A percentile compares a stretch with the other conserved stretches of the same genome.
These are phyloP conservation scores for Philopotamus ludificatus DNA, from an alignment of 1,140 invertebrate genomes.

Conservation along the genomic window DNA sequence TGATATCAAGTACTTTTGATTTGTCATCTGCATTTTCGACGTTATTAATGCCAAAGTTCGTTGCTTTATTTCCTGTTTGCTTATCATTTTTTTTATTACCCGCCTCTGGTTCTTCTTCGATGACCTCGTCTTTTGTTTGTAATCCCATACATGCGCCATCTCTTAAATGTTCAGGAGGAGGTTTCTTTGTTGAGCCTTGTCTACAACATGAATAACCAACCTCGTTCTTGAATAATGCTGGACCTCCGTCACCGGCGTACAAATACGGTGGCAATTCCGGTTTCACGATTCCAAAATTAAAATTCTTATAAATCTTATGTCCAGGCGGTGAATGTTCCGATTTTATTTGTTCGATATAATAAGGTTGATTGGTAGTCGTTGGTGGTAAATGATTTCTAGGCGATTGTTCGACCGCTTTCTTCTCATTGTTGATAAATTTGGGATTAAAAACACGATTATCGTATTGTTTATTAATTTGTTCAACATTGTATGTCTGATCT, in stretches of 20 bases:
- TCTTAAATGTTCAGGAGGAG: conserved; percentile 68
- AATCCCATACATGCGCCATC: conserved; percentile 69
- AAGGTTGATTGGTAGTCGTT: conserved; percentile 46
- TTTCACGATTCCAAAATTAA: conserved; percentile 48
- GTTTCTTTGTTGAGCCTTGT: conserved; percentile 66
- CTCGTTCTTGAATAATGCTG: conserved; percentile 58
- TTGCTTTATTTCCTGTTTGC: conserved; percentile 41
- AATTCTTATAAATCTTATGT: conserved; percentile 56
- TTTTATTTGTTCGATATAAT: conserved; percentile 56
- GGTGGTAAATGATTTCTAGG: conserved; percentile 46
- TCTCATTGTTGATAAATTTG: conserved; percentile 12
- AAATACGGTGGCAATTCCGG: conserved; percentile 53
- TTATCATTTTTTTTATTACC: conserved; percentile 35
- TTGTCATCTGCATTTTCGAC: conserved; percentile 49
- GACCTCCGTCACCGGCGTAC: conserved; percentile 67
- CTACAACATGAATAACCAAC: conserved; percentile 69
- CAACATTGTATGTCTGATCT: conserved; percentile 15
- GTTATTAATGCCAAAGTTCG: conserved; percentile 39
- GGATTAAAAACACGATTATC: background rate
- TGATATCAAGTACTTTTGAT: conserved; percentile 42
- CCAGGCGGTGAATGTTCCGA: conserved; percentile 56
- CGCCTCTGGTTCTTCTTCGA: conserved; percentile 55
- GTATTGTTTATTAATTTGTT: conserved; percentile 9
- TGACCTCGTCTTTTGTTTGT: conserved; percentile 69
- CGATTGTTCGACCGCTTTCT: conserved; percentile 42